phyloP scores from a whole-genome alignment of 2,888 invertebrate genomes.

The Lasioglossum villosulum region DNA sequence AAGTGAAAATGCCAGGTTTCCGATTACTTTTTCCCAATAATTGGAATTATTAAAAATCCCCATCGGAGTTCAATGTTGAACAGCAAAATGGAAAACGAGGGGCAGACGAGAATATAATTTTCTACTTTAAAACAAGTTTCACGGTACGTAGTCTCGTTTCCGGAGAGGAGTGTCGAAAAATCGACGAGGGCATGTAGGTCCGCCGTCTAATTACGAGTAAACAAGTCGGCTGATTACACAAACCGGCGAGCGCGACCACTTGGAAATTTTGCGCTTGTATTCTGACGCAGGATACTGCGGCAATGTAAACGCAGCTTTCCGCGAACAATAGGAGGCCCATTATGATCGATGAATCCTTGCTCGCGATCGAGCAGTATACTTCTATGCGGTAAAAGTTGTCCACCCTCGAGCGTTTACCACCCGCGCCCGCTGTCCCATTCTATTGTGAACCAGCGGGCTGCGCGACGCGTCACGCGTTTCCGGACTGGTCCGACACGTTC shows the following conservation, averaged over 20 bases:
- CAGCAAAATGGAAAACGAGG: too few species aligned
- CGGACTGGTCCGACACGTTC: conserved; percentile 48
- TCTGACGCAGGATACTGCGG: neutral
- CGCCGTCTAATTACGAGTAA: neutral
- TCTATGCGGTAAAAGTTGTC: conserved; percentile 6
- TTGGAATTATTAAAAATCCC: neutral
- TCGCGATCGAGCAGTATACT: conserved; percentile 23
- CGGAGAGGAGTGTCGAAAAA: neutral
- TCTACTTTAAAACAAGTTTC: neutral
- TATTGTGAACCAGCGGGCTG: conserved; percentile 37
- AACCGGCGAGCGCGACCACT: neutral
- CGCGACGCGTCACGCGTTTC: conserved; percentile 58
- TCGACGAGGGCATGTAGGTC: neutral
- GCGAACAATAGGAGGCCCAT: conserved; percentile 1
- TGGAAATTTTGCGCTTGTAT: neutral
- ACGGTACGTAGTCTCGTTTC: neutral
- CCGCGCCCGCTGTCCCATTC: conserved; percentile 16
- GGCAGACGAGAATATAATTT: too few species aligned
- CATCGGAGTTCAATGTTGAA: too few species aligned
- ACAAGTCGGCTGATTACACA: conserved; percentile 4
- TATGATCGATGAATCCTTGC: conserved; percentile 20
- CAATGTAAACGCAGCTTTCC: neutral
- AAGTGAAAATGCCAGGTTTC: neutral
- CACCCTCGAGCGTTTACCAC: conserved; percentile 22
- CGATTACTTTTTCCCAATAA: neutral